A percentile compares a stretch with the other conserved stretches of the same genome.
Evolutionary conservation across 2,797 vertebrate genomes (phyloP).

Genomic region (Cercopithecus mitis): DNA sequence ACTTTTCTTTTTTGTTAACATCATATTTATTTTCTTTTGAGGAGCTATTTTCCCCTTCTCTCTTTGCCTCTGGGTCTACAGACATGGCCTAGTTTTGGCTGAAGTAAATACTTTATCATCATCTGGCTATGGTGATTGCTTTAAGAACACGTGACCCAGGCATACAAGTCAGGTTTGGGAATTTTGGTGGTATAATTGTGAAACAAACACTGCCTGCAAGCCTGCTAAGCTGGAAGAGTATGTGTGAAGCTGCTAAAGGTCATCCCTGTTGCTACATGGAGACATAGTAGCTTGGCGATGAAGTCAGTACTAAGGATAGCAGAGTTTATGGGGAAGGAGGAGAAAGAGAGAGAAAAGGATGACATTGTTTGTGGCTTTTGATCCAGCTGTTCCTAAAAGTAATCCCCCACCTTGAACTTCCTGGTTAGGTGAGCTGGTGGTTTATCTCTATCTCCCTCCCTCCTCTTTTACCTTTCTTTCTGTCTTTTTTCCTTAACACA

Average conservation of each 20-base stretch:
- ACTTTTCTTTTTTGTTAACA: background rate
- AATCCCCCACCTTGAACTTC: background rate
- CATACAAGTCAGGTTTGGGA: background rate
- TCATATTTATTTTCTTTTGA: background rate
- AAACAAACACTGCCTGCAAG: background rate
- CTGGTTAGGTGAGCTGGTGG: background rate
- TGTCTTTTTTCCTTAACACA: background rate
- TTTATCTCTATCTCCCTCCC: background rate
- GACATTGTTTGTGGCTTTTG: background rate
- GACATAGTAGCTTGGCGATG: background rate
- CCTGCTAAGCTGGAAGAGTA: background rate
- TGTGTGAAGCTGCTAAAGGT: background rate
- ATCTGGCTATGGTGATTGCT: background rate
- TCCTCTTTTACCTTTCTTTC: background rate
- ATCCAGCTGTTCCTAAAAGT: background rate
- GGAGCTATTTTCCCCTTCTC: background rate
- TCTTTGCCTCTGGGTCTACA: background rate
- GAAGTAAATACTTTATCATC: background rate
- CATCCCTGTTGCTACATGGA: background rate
- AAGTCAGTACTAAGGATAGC: background rate
- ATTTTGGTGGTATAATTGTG: background rate
- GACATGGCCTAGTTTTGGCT: background rate
- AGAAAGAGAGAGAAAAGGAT: background rate
- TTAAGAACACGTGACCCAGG: background rate
- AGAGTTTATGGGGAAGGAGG: too few species aligned